Base-by-base conservation (phyloP, 2,113 vertebrate genomes). In the Osmerus eperlanus region DNA sequence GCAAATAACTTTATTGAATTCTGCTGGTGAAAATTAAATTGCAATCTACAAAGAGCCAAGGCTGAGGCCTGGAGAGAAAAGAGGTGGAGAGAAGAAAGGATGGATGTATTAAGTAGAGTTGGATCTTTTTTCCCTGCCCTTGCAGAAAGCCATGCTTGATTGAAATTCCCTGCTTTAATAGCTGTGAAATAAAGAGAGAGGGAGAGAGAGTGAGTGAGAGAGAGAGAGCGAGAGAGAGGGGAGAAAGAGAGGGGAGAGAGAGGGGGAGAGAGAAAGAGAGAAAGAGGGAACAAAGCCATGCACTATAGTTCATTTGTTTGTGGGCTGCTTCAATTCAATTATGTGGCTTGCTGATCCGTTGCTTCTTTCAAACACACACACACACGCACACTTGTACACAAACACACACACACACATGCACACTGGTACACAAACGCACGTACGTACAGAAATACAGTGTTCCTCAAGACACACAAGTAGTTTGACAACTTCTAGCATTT, bases 81-180 rank as follows among this genome's bases (percentile, higher is more conserved):
- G 83, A 76, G 75, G 78, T 78, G 71, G 71, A 78, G 78, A 85
- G 81, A 81, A 83, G 78, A 87, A 85, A 84, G 79, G 83, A 76
- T 36, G 55, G 70, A 85, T 78, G 73, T 78, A 87, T 88, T 87
- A 88, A 87, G 87, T 86, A 87, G 87, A 86, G 81, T 87, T 85
- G 72, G 69, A 69, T 80, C 75, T 59, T 51, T 79, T 85, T 83
- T 74, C 72, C 28, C 79, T 85, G 79, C 74, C 81, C 82, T 70
- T 79, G 85, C 85, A 84, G 84, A 88, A 91, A 83, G 84, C 81
- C 84, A 87, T 51, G 74, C 87, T 79, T 90, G 88, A 90, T 89
- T 89, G 90, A 90, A 89, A 89, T 91, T 86, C 87, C 88, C 82
- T 86, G 86, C 78, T 90, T 90, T 90, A 89, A 89, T 85, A 88